These are phyloP conservation scores for Adela reaumurella DNA, from an alignment of 2,888 invertebrate genomes.

Conservation along the genomic window DNA sequence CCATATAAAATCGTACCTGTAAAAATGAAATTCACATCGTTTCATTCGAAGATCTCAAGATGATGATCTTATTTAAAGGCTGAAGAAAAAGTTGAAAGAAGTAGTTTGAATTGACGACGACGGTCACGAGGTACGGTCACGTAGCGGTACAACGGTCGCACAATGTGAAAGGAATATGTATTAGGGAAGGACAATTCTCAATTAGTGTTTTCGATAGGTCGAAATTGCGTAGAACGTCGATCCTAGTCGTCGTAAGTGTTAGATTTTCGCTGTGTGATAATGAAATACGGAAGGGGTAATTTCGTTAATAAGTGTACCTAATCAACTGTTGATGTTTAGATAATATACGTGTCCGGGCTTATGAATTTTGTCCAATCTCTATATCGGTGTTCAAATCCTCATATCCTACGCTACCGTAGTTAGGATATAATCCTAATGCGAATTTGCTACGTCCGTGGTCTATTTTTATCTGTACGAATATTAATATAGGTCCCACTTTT, in stretches of 20 bases:
- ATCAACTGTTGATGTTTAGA: too few species aligned
- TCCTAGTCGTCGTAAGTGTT: neutral
- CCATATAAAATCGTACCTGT: too few species aligned
- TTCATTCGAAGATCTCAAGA: too few species aligned
- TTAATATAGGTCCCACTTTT: too few species aligned
- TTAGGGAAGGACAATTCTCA: neutral
- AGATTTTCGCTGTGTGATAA: neutral
- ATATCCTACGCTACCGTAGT: constrained; percentile 22
- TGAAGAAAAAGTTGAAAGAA: too few species aligned
- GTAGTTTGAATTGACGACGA: too few species aligned
- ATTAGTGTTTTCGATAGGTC: neutral
- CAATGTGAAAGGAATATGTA: neutral
- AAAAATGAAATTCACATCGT: too few species aligned
- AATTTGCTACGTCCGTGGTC: too few species aligned
- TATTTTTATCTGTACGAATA: too few species aligned
- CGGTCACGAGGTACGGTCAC: too few species aligned
- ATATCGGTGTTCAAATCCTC: constrained; percentile 14
- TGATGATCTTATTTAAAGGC: too few species aligned
- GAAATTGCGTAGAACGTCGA: neutral
- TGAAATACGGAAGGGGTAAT: neutral
- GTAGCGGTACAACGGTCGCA: neutral
- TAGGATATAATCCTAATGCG: constrained; percentile 14
- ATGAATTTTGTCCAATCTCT: neutral
- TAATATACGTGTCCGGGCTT: constrained; percentile 1
- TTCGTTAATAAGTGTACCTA: neutral